Evolutionary conservation across 1,140 invertebrate species (phyloP).

Genomic region (Neodiprion virginianus): DNA sequence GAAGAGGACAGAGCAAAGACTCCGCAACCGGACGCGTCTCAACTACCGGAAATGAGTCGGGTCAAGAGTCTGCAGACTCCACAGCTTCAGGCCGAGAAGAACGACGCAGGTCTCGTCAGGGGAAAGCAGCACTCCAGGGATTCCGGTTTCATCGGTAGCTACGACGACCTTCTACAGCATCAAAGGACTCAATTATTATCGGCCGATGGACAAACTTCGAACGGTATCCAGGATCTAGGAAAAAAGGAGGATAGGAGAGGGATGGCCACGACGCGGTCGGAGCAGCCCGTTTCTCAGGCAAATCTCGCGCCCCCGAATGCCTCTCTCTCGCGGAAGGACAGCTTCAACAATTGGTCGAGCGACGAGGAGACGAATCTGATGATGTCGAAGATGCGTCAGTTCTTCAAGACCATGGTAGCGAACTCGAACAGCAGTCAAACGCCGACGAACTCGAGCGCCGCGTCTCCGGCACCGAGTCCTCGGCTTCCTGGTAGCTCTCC

Average conservation of each 20-base stretch:
- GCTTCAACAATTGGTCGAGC: slow-evolving; percentile 92
- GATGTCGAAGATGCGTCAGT: slow-evolving; percentile 93
- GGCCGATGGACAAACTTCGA: slow-evolving; percentile 36
- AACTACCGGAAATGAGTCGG: slow-evolving; percentile 27
- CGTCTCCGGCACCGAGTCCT: slow-evolving; percentile 64
- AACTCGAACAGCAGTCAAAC: slow-evolving; percentile 66
- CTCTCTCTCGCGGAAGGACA: slow-evolving; percentile 80
- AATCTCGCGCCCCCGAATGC: slow-evolving; percentile 44
- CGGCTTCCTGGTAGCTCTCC: slow-evolving; percentile 61
- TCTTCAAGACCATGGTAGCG: slow-evolving; percentile 87
- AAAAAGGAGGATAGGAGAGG: slow-evolving; percentile 31
- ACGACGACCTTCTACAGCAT: slow-evolving; percentile 82
- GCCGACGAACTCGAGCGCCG: slow-evolving; percentile 60
- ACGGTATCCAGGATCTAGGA: slow-evolving; percentile 18
- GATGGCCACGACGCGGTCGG: slow-evolving; percentile 25
- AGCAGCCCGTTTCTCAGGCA: slow-evolving; percentile 34
- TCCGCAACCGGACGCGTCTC: slow-evolving; percentile 65
- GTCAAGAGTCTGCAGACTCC: slow-evolving; percentile 4
- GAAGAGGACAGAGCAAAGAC: slow-evolving; percentile 67
- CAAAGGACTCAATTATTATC: slow-evolving; percentile 41
- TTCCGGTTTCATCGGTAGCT: slow-evolving; percentile 87
- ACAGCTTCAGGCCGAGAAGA: neutral
- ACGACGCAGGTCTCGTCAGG: slow-evolving; percentile 20
- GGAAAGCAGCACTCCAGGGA: slow-evolving; percentile 82
- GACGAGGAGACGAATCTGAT: slow-evolving; percentile 93